Conservation (phyloP, 2,113 vertebrate species). For the Sceloporus undulatus region DNA sequence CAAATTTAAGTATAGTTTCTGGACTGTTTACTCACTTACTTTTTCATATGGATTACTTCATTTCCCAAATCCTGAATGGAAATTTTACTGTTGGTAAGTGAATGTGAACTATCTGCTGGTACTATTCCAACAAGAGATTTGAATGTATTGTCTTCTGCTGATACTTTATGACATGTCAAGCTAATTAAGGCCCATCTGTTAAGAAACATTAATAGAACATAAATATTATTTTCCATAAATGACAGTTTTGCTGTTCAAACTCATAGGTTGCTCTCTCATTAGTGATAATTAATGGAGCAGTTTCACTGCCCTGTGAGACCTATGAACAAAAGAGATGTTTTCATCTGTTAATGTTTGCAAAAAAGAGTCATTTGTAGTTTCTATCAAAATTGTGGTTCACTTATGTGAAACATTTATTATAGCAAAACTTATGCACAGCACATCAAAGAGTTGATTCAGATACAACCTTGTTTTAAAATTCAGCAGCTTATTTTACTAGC, state of each 20-base stretch:
- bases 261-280: conserved; percentile 24
- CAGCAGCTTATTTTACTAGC: background rate
- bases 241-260: conserved; percentile 10
- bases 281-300: conserved; percentile 38
- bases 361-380: conserved; percentile 35
- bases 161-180: background rate
- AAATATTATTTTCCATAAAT: conserved; percentile 32
- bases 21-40: background rate
- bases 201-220: conserved; percentile 19
- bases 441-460: conserved; percentile 37
- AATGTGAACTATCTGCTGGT: background rate
- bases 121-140: conserved; percentile 18
- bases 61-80: background rate
- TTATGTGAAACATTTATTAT: conserved; percentile 20
- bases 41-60: background rate
- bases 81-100: background rate
- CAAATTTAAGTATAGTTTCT: conserved; percentile 9
- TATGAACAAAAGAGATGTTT: conserved; percentile 24
- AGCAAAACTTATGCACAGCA: background rate
- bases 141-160: background rate
- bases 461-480: conserved; percentile 26
- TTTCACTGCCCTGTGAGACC: conserved; percentile 31
- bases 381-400: conserved; percentile 22
- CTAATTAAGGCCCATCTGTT: conserved; percentile 28
- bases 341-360: conserved; percentile 25